Percentiles rank a stretch among this genome's conserved stretches.
Evolutionary conservation across 2,888 invertebrate species (phyloP).

Genomic region (Gerosis bhagava): DNA sequence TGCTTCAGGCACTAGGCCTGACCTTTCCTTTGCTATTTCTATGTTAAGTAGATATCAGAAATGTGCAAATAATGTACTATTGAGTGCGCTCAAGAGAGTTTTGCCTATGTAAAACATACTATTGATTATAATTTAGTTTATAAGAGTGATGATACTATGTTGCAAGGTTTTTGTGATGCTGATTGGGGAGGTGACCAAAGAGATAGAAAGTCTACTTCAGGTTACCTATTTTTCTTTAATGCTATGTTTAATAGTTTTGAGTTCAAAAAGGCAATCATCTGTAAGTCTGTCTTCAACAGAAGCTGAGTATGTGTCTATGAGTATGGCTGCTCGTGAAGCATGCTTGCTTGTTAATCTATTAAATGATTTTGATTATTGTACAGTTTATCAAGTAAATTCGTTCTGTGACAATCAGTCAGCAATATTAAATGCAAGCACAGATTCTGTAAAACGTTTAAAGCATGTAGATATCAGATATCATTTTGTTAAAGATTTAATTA

Average conservation of each 20-base stretch:
- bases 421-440: conserved; percentile 21
- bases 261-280: conserved; percentile 19
- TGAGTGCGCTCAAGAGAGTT: conserved; percentile 25
- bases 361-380: conserved; percentile 19
- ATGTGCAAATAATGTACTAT: conserved; percentile 23
- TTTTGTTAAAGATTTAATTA: conserved; percentile 27
- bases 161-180: conserved; percentile 22
- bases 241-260: conserved; percentile 41
- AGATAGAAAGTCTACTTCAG: conserved; percentile 29
- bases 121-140: conserved; percentile 22
- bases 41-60: conserved; percentile 29
- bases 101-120: conserved; percentile 21
- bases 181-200: conserved; percentile 24
- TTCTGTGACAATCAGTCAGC: conserved; percentile 28
- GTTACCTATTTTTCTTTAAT: conserved; percentile 35
- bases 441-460: conserved; percentile 22
- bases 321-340: conserved; percentile 27
- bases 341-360: conserved; percentile 30
- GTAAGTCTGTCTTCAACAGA: conserved; percentile 29
- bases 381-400: conserved; percentile 17
- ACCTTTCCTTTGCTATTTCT: conserved; percentile 6
- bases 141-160: conserved; percentile 9
- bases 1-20: conserved; percentile 6
- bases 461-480: conserved; percentile 27
- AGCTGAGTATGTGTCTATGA: conserved; percentile 25